Evolutionary conservation across 2,888 invertebrate genomes (phyloP), one percentile per base, ranked within the genome.

Genomic region (Luperina testacea): DNA sequence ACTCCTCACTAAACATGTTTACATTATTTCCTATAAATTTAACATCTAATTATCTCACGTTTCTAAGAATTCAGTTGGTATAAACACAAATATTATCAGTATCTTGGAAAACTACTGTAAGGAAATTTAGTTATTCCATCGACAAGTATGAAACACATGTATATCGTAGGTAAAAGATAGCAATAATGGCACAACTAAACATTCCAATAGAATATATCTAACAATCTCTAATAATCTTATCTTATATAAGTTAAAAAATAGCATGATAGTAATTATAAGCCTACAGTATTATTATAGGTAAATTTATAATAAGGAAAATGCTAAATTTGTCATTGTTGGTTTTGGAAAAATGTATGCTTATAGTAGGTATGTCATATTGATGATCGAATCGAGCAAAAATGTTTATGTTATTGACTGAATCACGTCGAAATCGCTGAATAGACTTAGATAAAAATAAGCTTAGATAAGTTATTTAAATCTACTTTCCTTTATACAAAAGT

Each of bases 151-250:
- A 65, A 69, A 59, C 65, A 32, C 24, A 59, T 64, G 48, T 27
- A 51, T 2, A 8, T 32, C 4, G 42, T 42, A 27, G 20, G 17
- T 4, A 69, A 45, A 84, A 59, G 42, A 81, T 64, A 81, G 72
- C 42, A 68, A 51, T 45, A 51, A 59, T 69, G 24, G 27, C 32
- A 59, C 65, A 76, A n/a, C 45, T 42, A 74, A 61, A 85, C n/a
- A 81, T 75, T 71, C 27, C 63, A 48, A 72, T 72, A 53, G 63
- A 48, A 70, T 42, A 42, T 38, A 57, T n/a, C 24, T 57, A 63
- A 75, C 45, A 73, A 82, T 77, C 32, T n/a, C 24, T 57, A 63
- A 75, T 38, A 73, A 82, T 77, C 83, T 82, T 86, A 86, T 83
- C 83, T 64, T n/a, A 4, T 59, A 86, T 83, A 63, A 71, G 63